phyloP scores from a whole-genome alignment of 2,888 invertebrate species.

The Stenchaetothrips biformis region DNA sequence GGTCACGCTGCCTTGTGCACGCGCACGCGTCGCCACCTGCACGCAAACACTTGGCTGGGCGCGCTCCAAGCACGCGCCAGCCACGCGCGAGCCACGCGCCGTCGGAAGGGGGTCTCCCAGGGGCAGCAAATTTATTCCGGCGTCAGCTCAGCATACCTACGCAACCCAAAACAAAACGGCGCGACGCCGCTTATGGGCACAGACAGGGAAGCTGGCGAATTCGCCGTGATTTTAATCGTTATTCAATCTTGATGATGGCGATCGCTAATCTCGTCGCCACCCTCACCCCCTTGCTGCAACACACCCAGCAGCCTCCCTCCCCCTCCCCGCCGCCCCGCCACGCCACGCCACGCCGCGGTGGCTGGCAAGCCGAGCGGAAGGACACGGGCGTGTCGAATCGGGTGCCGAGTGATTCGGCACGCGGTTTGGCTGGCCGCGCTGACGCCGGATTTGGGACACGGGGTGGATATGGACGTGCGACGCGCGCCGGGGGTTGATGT shows the following conservation, averaged over 20 bases:
- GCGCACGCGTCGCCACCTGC: not conserved
- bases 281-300: no score
- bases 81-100: not conserved
- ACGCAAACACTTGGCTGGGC: not conserved
- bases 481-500: not conserved
- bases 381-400: not conserved
- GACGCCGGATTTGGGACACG: not conserved
- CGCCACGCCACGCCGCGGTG: slow-evolving; percentile 5
- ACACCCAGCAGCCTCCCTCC: not conserved
- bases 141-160: no score
- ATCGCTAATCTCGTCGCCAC: no score
- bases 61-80: not conserved
- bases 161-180: no score
- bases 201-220: no score
- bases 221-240: no score
- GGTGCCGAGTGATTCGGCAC: slow-evolving; percentile 2
- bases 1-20: not conserved
- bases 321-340: not conserved
- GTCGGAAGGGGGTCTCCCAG: no score
- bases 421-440: not conserved
- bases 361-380: not conserved
- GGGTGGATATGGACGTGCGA: not conserved
- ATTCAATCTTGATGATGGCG: no score
- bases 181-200: no score
- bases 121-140: no score